phyloP scores from a whole-genome alignment of 2,113 vertebrate species.

The Spea multiplicata region DNA sequence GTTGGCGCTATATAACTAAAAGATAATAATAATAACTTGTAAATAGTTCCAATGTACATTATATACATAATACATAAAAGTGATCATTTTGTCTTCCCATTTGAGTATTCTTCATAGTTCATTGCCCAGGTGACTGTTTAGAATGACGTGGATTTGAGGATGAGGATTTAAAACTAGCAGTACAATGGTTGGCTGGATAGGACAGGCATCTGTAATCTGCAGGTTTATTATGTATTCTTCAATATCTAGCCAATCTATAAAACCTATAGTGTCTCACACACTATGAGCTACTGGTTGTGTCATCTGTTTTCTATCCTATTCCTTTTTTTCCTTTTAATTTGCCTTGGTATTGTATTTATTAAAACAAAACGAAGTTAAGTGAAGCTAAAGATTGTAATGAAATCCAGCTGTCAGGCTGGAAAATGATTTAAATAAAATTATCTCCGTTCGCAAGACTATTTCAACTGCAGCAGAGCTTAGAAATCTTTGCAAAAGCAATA shows the following conservation, averaged over 20 bases:
- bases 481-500: constrained; percentile 25
- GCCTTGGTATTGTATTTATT: constrained; percentile 29
- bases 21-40: no score
- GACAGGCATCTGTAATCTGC: no score
- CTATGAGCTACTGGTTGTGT: neutral
- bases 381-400: constrained; percentile 35
- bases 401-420: constrained; percentile 29
- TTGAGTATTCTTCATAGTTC: no score
- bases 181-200: no score
- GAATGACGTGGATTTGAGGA: no score
- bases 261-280: constrained; percentile 9
- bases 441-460: neutral
- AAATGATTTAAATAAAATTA: constrained; percentile 21
- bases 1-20: no score
- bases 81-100: no score
- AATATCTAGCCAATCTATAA: neutral
- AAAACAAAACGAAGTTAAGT: constrained; percentile 37
- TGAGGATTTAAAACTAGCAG: no score
- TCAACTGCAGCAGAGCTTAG: constrained; percentile 4
- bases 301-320: constrained; percentile 19
- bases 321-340: constrained; percentile 34
- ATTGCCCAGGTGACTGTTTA: no score
- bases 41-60: no score
- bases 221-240: neutral
- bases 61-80: no score